Percentiles rank a stretch among this genome's conserved stretches.
Evolutionary conservation across 2,797 vertebrate species (phyloP).

Genomic region (Chelon auratus): DNA sequence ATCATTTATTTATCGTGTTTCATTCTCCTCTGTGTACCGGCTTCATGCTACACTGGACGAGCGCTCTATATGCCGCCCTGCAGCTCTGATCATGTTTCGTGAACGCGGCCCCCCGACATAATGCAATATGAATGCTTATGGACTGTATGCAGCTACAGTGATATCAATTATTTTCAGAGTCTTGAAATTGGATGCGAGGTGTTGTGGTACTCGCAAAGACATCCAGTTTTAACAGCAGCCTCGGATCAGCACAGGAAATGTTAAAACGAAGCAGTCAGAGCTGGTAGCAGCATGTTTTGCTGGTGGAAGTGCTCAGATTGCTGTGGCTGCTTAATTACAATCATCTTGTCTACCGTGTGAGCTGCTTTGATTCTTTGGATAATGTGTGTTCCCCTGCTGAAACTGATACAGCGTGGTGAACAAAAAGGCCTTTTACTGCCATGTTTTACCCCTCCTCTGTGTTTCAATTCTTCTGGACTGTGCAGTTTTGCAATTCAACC

Average conservation of each 20-base stretch:
- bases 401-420: constrained; percentile 16
- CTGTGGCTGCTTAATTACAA: background rate
- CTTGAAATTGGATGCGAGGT: background rate
- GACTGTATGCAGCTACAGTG: constrained; percentile 5
- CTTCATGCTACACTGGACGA: constrained; percentile 37
- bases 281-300: background rate
- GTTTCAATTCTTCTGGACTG: too few species aligned
- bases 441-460: background rate
- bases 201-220: background rate
- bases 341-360: constrained; percentile 25
- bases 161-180: constrained; percentile 15
- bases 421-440: background rate
- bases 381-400: constrained; percentile 5
- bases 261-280: too few species aligned
- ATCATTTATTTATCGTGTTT: constrained; percentile 66
- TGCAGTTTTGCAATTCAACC: constrained; percentile 12
- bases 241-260: too few species aligned
- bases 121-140: constrained; percentile 13
- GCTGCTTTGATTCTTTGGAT: constrained; percentile 32
- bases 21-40: constrained; percentile 40
- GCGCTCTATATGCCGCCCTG: constrained; percentile 13
- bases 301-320: background rate
- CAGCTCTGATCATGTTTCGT: constrained; percentile 57
- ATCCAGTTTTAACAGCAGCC: too few species aligned
- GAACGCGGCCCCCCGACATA: constrained; percentile 19